Evolutionary conservation across 1,140 invertebrate species (phyloP).

Genomic region (Ooceraea biroi): DNA sequence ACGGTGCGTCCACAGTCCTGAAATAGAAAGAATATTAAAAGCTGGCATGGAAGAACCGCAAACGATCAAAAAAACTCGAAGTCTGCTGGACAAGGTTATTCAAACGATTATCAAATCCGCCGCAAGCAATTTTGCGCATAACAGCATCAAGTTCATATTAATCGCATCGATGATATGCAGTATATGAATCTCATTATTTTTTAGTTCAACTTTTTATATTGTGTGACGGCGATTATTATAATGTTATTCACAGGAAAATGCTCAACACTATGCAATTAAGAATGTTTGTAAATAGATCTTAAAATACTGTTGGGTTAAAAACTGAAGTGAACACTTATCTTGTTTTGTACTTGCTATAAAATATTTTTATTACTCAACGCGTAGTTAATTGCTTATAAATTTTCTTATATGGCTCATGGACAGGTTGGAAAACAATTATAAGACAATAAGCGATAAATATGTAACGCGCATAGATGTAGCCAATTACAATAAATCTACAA

Average conservation of each 20-base stretch:
- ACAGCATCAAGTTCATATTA: background rate
- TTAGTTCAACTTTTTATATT: conserved; percentile 1
- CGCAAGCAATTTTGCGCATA: background rate
- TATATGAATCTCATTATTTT: background rate
- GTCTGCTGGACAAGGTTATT: conserved; percentile 63
- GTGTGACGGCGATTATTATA: no score
- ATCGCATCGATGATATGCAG: background rate
- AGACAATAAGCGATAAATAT: background rate
- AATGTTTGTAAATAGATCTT: no score
- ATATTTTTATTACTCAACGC: background rate
- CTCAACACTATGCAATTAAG: no score
- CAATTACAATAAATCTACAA: background rate
- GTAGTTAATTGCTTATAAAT: background rate
- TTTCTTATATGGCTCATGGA: background rate
- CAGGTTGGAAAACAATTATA: no score
- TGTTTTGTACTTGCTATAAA: background rate
- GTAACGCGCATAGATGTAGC: no score
- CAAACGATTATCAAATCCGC: conserved; percentile 65
- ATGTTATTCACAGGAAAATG: no score
- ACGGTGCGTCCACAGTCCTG: conserved; percentile 69
- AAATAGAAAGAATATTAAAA: conserved; percentile 53
- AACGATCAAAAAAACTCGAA: conserved; percentile 14
- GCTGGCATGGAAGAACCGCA: conserved; percentile 11
- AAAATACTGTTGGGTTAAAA: no score
- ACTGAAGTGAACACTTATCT: no score